Evolutionary conservation across 1,140 invertebrate genomes (phyloP), one percentile per base, ranked within the genome.

Genomic region (Heterodera carotae): DNA sequence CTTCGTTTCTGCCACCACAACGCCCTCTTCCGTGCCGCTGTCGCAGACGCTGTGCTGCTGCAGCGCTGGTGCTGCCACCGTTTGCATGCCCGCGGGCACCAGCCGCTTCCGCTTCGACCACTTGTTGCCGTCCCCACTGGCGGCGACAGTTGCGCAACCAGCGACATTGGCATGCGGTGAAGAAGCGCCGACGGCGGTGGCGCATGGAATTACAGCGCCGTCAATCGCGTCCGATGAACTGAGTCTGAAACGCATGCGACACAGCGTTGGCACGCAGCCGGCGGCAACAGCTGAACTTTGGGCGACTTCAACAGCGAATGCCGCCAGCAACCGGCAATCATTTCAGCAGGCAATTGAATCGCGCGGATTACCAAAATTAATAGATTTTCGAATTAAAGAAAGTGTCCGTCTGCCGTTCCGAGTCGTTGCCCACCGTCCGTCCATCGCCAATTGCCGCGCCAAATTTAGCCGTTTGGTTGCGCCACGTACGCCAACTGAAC

Each of bases 81-180:
- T 22, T 3, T 27, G 27, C 2, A n/a, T 62, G 60, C 60, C 29
- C 33, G 12, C 62, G 27, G 29, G 10, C 62, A 29, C 6, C 4
- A 66, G 73, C 8, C 80, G 78, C 33, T 82, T 82, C 69, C 82
- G 80, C 15, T 82, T 82, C 59, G 80, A 82, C 43, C 81, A 82
- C 75, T 74, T 83, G 43, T 27, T 69, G n/a, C 29, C 34, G 27
- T 15, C 62, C 2, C 69, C 43, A 0, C 48, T 60, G 4, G 31
- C 56, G 43, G 33, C 43, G 62, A 27, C 27, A 0, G 31, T 8
- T 43, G 39, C 39, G 6, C 6, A 8, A 12, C 39, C 62, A n/a
- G 75, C 33, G 34, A 59, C 76, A 59, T 27, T 76, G 25, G 8
- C 31, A 36, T 12, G 70, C n/a, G 56, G 77, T 53, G 75, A 33